Percentiles rank a stretch among this genome's conserved stretches.
These are phyloP conservation scores for Psylliodes chrysocephalus DNA, from an alignment of 2,888 invertebrate genomes.

Conservation along the genomic window DNA sequence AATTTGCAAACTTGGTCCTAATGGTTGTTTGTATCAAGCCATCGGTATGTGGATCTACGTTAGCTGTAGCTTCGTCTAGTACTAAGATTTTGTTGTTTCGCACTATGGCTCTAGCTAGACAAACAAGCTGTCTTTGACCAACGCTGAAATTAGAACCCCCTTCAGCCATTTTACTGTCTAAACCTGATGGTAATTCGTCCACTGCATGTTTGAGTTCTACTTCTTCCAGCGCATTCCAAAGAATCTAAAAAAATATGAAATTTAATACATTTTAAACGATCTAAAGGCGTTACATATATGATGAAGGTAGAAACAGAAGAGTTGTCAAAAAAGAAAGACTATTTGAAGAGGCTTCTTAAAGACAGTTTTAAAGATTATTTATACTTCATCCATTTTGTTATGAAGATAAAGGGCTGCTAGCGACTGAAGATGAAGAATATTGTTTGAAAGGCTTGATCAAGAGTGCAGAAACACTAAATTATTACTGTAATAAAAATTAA, in stretches of 20 bases:
- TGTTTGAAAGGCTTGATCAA: too few species aligned
- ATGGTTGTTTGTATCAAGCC: constrained; percentile 81
- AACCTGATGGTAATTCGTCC: constrained; percentile 68
- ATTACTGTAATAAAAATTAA: too few species aligned
- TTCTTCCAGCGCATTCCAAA: constrained; percentile 88
- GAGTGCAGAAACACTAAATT: too few species aligned
- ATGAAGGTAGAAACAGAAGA: too few species aligned
- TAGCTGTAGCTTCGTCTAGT: constrained; percentile 81
- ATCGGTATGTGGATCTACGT: constrained; percentile 82
- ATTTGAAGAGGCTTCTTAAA: too few species aligned
- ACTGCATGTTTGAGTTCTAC: constrained; percentile 80
- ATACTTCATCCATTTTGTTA: too few species aligned
- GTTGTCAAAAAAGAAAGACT: too few species aligned
- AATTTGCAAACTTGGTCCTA: constrained; percentile 75
- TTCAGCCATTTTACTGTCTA: constrained; percentile 78
- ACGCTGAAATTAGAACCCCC: constrained; percentile 66
- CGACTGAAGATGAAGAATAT: too few species aligned
- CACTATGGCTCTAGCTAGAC: constrained; percentile 71
- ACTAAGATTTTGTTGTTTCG: constrained; percentile 61
- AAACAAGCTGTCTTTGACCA: constrained; percentile 74
- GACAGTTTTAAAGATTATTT: too few species aligned
- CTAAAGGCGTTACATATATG: too few species aligned
- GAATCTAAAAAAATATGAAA: constrained; percentile 64
- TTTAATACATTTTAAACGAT: too few species aligned
- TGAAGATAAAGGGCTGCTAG: too few species aligned